Base-by-base conservation (phyloP, 2,797 vertebrate species). In the Valencia hispanica region DNA sequence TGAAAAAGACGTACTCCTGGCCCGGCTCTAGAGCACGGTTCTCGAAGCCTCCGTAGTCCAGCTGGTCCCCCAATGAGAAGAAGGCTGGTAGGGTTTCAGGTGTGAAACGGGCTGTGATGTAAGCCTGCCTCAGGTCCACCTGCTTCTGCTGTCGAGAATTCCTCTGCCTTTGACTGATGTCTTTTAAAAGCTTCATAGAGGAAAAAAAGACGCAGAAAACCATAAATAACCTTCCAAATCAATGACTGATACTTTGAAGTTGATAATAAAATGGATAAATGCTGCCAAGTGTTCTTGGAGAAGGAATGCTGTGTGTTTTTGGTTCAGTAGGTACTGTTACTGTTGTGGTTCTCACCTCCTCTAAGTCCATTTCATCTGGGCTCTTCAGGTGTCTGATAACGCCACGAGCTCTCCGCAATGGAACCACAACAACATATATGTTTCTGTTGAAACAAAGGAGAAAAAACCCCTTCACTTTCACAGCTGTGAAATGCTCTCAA, bases 301-400 rank as follows among this genome's bases (percentile, higher is more conserved):
- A 74, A 61, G 68, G 57, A 22, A 69, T 73, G 75, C 61, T 39
- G 70, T 72, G 68, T 80, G 70, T 72, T 72, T 81, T 78, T 79
- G 61, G 70, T 74, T 87, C 81, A 84, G 81, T 59, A 43, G 50
- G 45, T 80, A 71, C 65, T 86, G 78, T 80, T 75, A 75, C 77
- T 81, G 81, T 80, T 79, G 74, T 74, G 73, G 57, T 75, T 80
- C 95, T 92, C 91, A 99, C 98, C 97, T 99, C 98, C 89, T 99
- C 98, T 75, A 99, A 94, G 91, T 99, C 98, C 97, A 99, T 98
- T 90, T 99, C 97, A 84, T 99, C 98, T 0, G 98, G 98, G 87
- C 95, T 99, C 85, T 96, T 97, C 82, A 96, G 93, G 0, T 96
- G 95, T 77, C 94, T 96, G 83, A 97, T 96, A 79, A 97, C 96